A percentile compares a stretch with the other conserved stretches of the same genome.
These are phyloP conservation scores for Dendrolimus pini DNA, from an alignment of 2,888 invertebrate genomes.

Conservation along the genomic window DNA sequence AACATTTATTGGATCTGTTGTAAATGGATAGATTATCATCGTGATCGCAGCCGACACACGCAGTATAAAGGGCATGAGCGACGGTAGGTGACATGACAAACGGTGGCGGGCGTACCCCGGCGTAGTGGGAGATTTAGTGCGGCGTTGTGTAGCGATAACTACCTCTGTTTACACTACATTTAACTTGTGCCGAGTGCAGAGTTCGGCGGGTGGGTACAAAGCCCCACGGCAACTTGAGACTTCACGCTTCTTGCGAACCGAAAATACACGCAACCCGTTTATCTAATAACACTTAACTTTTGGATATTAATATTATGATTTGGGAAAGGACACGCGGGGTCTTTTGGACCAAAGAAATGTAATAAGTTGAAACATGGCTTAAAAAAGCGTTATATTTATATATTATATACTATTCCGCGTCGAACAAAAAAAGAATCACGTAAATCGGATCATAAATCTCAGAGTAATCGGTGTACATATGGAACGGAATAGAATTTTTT, in stretches of 20 bases:
- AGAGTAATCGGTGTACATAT: too few relatives aligned
- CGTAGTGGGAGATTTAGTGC: slow-evolving; percentile 54
- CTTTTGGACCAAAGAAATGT: too few relatives aligned
- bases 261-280: slow-evolving; percentile 8
- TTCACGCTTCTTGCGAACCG: slow-evolving; percentile 7
- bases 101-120: slow-evolving; percentile 33
- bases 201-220: slow-evolving; percentile 23
- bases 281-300: slow-evolving; percentile 3
- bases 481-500: too few relatives aligned
- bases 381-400: too few relatives aligned
- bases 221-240: slow-evolving; percentile 32
- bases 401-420: too few relatives aligned
- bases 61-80: slow-evolving; percentile 32
- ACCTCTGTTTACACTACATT: slow-evolving; percentile 71
- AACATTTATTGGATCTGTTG: slow-evolving; percentile 5
- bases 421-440: too few relatives aligned
- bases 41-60: slow-evolving; percentile 30
- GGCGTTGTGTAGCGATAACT: slow-evolving; percentile 58
- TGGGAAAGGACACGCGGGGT: too few relatives aligned
- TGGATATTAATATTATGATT: too few relatives aligned
- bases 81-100: slow-evolving; percentile 53
- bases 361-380: too few relatives aligned
- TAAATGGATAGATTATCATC: slow-evolving; percentile 31
- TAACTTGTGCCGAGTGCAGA: slow-evolving; percentile 58
- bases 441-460: too few relatives aligned